Conservation (phyloP, 1,140 invertebrate species). For the Contarinia nasturtii region DNA sequence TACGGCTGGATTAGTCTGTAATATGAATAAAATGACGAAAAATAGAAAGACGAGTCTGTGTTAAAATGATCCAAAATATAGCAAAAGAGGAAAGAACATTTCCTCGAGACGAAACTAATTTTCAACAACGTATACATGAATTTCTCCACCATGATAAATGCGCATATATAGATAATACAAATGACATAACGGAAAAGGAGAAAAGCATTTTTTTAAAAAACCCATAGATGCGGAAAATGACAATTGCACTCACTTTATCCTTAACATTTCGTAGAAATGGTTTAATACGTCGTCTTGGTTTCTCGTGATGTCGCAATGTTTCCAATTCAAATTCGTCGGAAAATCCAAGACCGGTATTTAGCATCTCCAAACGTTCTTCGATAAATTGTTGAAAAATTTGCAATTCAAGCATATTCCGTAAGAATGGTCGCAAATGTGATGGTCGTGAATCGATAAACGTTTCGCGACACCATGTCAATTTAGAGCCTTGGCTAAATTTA, state of each 20-base stretch:
- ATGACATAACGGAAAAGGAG: not conserved
- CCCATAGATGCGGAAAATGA: not conserved
- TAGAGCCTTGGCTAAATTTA: conserved; percentile 46
- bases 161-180: not conserved
- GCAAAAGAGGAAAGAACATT: no score
- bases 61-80: not conserved
- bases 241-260: conserved; percentile 35
- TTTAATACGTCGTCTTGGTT: conserved; percentile 52
- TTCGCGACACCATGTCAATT: conserved; percentile 71
- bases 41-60: not conserved
- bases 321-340: conserved; percentile 91
- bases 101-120: no score
- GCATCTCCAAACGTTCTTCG: conserved; percentile 72
- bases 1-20: conserved; percentile 61
- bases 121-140: conserved; percentile 3
- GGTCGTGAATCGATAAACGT: conserved; percentile 69
- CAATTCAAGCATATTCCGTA: conserved; percentile 74
- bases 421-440: conserved; percentile 65
- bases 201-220: conserved; percentile 2
- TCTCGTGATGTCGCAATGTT: conserved; percentile 67
- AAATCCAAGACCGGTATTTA: conserved; percentile 74
- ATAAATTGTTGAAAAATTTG: conserved; percentile 96
- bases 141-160: not conserved
- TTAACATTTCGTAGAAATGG: conserved; percentile 60
- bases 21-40: conserved; percentile 9